phyloP scores from a whole-genome alignment of 2,113 vertebrate genomes.

The Arenaria interpres region DNA sequence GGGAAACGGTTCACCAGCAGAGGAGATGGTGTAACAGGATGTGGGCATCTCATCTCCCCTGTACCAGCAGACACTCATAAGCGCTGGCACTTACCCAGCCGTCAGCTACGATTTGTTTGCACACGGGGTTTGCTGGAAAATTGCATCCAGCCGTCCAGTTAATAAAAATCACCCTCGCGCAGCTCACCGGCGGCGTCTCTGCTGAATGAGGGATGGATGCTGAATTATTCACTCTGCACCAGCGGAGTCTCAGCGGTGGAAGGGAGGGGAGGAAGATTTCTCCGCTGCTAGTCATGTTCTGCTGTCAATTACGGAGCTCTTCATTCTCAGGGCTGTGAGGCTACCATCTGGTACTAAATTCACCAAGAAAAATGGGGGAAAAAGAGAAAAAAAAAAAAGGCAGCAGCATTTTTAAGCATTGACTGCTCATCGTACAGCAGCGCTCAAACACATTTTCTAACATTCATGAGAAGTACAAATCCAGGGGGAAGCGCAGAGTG shows the following conservation, averaged over 20 bases:
- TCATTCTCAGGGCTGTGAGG: constrained; percentile 19
- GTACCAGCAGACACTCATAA: not conserved
- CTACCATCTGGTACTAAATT: constrained; percentile 35
- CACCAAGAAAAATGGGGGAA: not conserved
- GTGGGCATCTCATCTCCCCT: constrained; percentile 10
- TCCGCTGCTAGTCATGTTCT: not conserved
- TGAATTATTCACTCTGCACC: constrained; percentile 46
- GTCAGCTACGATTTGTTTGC: constrained; percentile 28
- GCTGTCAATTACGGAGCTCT: not conserved
- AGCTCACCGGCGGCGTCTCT: not conserved
- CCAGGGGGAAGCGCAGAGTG: not conserved
- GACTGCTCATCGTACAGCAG: not conserved
- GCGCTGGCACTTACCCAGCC: constrained; percentile 1
- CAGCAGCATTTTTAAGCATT: not conserved
- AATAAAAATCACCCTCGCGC: constrained; percentile 23
- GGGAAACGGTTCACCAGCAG: not conserved
- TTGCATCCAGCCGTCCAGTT: constrained; percentile 38
- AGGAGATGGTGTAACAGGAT: constrained; percentile 30
- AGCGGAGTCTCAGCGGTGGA: not conserved
- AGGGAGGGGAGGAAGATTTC: not conserved
- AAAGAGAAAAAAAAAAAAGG: too few species aligned
- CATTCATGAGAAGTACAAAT: not conserved
- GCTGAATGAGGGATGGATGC: constrained; percentile 49
- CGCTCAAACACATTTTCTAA: not conserved
- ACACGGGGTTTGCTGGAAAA: constrained; percentile 42